Conservation (phyloP, 2,113 vertebrate species). For the Xiphorhynchus elegans region DNA sequence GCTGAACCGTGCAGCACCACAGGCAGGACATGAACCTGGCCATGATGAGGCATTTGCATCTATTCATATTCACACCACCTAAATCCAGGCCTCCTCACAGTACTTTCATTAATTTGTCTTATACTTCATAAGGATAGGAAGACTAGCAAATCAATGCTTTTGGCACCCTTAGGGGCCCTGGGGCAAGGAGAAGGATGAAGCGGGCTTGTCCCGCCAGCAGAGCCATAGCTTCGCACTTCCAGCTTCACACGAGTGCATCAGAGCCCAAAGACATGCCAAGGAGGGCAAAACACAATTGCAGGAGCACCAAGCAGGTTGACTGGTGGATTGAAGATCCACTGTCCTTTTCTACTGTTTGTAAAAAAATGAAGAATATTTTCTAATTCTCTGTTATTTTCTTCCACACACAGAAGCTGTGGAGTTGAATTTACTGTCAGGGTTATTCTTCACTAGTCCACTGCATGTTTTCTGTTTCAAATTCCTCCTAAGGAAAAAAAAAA, state of each 20-base stretch:
- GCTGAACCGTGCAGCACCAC: accelerated
- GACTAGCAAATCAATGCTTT: neutral
- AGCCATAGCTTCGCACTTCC: neutral
- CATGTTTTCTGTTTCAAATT: neutral
- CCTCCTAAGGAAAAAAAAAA: neutral
- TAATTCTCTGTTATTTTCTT: neutral
- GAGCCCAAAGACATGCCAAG: neutral
- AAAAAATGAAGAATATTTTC: neutral
- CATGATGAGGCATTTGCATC: accelerated
- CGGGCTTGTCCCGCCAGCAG: accelerated
- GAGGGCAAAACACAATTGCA: neutral
- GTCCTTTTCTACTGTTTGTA: neutral
- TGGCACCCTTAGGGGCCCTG: accelerated
- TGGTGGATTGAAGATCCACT: neutral
- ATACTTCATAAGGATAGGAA: neutral
- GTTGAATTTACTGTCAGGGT: neutral
- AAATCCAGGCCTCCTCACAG: neutral
- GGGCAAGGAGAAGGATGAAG: neutral
- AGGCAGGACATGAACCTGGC: accelerated
- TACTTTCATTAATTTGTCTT: neutral
- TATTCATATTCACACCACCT: neutral
- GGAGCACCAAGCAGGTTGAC: neutral
- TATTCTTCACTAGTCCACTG: neutral
- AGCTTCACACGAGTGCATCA: neutral
- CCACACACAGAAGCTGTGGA: accelerated